These are phyloP conservation scores for Ceyx cyanopectus DNA, from an alignment of 2,113 vertebrate genomes.

Conservation along the genomic window DNA sequence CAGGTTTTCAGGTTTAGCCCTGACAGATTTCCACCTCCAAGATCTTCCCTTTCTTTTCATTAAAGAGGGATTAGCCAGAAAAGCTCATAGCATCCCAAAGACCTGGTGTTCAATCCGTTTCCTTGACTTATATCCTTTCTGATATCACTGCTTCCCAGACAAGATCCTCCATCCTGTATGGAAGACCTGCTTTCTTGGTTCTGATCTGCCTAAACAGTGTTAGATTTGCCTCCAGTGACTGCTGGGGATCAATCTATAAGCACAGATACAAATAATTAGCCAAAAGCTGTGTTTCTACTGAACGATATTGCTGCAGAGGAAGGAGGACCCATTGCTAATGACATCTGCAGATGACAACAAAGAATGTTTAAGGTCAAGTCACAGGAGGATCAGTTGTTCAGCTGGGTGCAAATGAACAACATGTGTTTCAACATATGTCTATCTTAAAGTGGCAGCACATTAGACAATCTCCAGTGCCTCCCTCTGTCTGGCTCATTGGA, in stretches of 20 bases:
- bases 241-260: background rate
- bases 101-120: background rate
- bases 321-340: background rate
- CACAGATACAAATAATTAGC: background rate
- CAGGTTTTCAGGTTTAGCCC: background rate
- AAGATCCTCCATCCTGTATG: background rate
- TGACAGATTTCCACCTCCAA: background rate
- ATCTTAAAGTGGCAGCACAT: background rate
- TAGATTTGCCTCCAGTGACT: background rate
- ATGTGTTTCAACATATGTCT: accelerated
- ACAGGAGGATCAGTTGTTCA: background rate
- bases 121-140: background rate
- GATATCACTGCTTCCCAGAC: background rate
- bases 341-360: background rate
- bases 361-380: background rate
- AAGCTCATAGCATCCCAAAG: background rate
- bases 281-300: background rate
- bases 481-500: background rate
- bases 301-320: background rate
- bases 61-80: background rate
- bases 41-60: background rate
- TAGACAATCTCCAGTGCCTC: background rate
- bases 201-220: background rate
- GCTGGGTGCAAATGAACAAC: background rate
- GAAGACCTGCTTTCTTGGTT: background rate